These are phyloP conservation scores for Aphaenogaster floridana DNA, from an alignment of 1,140 invertebrate genomes.

Conservation along the genomic window DNA sequence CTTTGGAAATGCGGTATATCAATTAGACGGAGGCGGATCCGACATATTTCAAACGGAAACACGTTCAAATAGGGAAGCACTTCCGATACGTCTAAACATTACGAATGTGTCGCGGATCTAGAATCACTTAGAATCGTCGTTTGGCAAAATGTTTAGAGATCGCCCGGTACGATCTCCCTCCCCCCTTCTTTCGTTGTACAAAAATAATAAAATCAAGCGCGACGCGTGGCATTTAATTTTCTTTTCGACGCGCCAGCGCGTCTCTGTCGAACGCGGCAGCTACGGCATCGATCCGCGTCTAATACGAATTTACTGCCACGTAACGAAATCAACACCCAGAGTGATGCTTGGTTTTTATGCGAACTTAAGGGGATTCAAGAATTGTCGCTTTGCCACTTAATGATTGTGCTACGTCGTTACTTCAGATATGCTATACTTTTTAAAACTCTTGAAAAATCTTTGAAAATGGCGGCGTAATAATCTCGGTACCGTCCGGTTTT, in stretches of 20 bases:
- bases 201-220: slow-evolving; percentile 66
- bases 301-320: slow-evolving; percentile 29
- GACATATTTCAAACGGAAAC: slow-evolving; percentile 40
- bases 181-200: slow-evolving; percentile 65
- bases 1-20: neutral
- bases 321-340: slow-evolving; percentile 27
- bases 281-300: slow-evolving; percentile 13
- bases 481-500: slow-evolving; percentile 1
- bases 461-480: slow-evolving; percentile 33
- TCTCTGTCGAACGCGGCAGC: slow-evolving; percentile 8
- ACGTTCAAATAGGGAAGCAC: slow-evolving; percentile 42
- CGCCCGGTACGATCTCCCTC: neutral
- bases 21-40: neutral
- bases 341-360: slow-evolving; percentile 10
- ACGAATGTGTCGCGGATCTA: slow-evolving; percentile 19
- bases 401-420: slow-evolving; percentile 39
- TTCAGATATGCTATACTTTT: slow-evolving; percentile 30
- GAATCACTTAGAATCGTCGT: slow-evolving; percentile 51
- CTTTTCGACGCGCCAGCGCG: slow-evolving; percentile 41
- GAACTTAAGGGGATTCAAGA: slow-evolving; percentile 42
- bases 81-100: slow-evolving; percentile 45
- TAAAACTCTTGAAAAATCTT: slow-evolving; percentile 41
- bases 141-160: slow-evolving; percentile 58
- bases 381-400: slow-evolving; percentile 50
- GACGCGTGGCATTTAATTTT: slow-evolving; percentile 38